phyloP scores from a whole-genome alignment of 2,888 invertebrate genomes.

The Oscheius myriophilus region DNA sequence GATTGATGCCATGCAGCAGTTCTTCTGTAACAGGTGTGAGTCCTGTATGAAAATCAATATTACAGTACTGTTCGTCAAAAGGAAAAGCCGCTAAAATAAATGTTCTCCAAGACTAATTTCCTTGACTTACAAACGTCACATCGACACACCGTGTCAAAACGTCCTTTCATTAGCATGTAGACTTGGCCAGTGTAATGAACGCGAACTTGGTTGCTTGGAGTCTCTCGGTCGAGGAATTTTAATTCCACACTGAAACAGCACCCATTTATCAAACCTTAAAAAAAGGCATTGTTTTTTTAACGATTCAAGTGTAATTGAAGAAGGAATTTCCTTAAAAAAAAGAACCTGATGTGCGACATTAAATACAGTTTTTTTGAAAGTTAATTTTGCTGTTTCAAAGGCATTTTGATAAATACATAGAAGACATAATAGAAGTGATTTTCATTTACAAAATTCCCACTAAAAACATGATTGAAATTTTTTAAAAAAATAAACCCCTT shows the following conservation, averaged over 20 bases:
- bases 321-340: too few species aligned
- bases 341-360: too few species aligned
- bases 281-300: too few species aligned
- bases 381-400: too few species aligned
- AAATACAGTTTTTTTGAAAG: too few species aligned
- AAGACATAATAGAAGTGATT: too few species aligned
- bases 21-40: conserved; percentile 1
- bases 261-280: not conserved
- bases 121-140: conserved; percentile 6
- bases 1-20: not conserved
- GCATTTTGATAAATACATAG: too few species aligned
- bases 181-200: conserved; percentile 12
- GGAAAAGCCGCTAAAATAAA: conserved; percentile 18
- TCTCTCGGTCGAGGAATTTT: conserved; percentile 16
- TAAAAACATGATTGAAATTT: too few species aligned
- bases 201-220: conserved; percentile 9
- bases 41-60: conserved; percentile 16
- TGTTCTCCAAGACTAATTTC: not conserved
- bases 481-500: too few species aligned
- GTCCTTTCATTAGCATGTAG: conserved; percentile 14
- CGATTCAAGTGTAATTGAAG: too few species aligned
- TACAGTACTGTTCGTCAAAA: conserved; percentile 5
- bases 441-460: too few species aligned
- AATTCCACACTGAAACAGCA: conserved; percentile 8
- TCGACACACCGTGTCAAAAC: conserved; percentile 17